Percentiles rank a stretch among this genome's conserved stretches.
Evolutionary conservation across 2,888 invertebrate species (phyloP).

Genomic region (Drosophila cracens): DNA sequence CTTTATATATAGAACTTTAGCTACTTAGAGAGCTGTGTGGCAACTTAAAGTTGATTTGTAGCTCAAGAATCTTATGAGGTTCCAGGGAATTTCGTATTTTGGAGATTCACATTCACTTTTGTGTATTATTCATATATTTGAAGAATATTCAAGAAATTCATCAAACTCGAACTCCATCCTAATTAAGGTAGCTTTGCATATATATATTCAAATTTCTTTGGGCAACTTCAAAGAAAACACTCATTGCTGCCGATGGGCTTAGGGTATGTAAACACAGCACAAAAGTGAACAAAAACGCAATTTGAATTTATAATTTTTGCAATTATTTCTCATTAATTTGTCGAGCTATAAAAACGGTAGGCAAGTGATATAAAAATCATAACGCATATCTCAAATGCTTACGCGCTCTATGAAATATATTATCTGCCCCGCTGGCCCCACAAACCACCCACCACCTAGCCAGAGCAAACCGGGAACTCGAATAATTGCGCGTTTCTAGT

Average conservation of each 20-base stretch:
- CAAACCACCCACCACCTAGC: neutral
- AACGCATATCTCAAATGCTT: constrained; percentile 68
- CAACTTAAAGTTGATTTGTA: neutral
- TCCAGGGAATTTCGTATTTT: neutral
- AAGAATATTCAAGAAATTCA: neutral
- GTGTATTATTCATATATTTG: neutral
- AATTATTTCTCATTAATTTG: constrained; percentile 77
- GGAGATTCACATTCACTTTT: neutral
- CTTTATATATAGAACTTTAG: neutral
- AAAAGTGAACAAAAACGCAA: constrained; percentile 57
- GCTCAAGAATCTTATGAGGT: neutral
- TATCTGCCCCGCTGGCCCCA: constrained; percentile 1
- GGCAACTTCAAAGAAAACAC: neutral
- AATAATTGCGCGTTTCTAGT: constrained; percentile 69
- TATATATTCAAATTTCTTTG: neutral
- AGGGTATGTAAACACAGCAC: constrained; percentile 34
- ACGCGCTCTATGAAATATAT: constrained; percentile 64
- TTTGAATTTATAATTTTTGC: constrained; percentile 79
- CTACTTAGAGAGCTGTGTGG: neutral
- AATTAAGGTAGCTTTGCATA: neutral
- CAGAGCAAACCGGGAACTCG: constrained; percentile 14
- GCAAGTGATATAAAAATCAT: constrained; percentile 70
- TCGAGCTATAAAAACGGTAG: constrained; percentile 54
- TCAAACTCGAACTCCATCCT: neutral
- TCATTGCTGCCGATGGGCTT: neutral